Evolutionary conservation across 2,113 vertebrate species (phyloP), one percentile per base, ranked within the genome.

Genomic region (Platichthys flesus): DNA sequence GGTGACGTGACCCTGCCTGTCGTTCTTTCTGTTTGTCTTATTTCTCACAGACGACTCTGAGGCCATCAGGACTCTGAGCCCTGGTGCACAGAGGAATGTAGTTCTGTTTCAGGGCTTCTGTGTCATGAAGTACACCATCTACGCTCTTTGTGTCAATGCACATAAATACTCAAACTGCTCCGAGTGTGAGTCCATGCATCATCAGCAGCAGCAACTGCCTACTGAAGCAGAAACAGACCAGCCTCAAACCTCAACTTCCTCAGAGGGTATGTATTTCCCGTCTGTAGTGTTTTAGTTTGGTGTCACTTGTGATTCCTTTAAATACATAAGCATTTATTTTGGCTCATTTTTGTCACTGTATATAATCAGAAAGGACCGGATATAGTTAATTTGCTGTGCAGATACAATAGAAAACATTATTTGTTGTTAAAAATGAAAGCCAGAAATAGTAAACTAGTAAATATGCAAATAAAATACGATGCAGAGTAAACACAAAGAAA

Each of bases 91-190:
- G 68, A 95, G 94, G 78, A 97, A 95, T 78, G 66, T 95, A 28
- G 92, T 94, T 0, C 92, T 99, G 76, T 99, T 97, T 76, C 96
- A 89, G 90, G 96, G 96, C 0, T 99, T 99, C 89, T 99, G 97
- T 52, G 97, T 96, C 89, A 97, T 99, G 94, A 99, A 99, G 84
- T 99, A 98, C 16, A 96, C 97, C 3, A 82, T 98, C 76, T 98
- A 98, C 26, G 97, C 97, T 45, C 94, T 99, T 57, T 98, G 96
- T 79, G 93, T 97, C 13, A 97, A 95, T 61, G 89, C 93, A 9
- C 96, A 96, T 69, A 92, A 90, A 78, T 91, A 90, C 77, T 86
- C 92, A 5, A 86, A 81, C 16, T 96, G 95, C 91, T 88, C 61
- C 16, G 85, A 95, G 20, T 96, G 96, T 15, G 55, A 52, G 12